A percentile compares a stretch with the other conserved stretches of the same genome.
Evolutionary conservation across 2,888 invertebrate species (phyloP).

Genomic region (Gonocerus acuteangulatus): DNA sequence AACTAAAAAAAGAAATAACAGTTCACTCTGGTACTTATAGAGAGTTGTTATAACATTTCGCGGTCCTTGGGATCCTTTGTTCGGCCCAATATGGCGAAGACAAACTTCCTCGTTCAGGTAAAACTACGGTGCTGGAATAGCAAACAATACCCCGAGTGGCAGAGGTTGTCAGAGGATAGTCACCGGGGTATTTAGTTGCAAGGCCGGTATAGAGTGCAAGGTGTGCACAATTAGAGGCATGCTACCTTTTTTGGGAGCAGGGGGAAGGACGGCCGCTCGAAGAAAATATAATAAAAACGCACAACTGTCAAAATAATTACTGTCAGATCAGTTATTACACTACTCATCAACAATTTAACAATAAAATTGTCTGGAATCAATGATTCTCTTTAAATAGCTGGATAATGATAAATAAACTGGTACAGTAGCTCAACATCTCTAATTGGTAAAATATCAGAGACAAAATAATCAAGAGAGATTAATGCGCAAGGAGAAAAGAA

Average conservation of each 20-base stretch:
- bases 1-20: no score
- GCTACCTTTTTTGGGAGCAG: neutral
- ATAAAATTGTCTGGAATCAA: no score
- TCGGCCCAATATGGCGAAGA: constrained; percentile 5
- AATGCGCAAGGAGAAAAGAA: no score
- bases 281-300: neutral
- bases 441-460: no score
- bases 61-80: constrained; percentile 13
- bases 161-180: neutral
- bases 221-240: neutral
- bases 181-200: neutral
- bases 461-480: no score
- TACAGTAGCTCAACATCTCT: no score
- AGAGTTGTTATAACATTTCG: constrained; percentile 8
- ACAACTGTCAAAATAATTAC: no score
- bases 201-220: constrained; percentile 1
- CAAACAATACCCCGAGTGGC: constrained; percentile 8
- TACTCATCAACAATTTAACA: no score
- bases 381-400: no score
- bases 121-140: constrained; percentile 19
- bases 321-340: no score
- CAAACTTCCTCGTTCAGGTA: constrained; percentile 16
- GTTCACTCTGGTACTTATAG: no score
- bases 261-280: neutral
- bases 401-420: no score